Evolutionary conservation across 2,113 vertebrate genomes (phyloP), one percentile per base, ranked within the genome.

Genomic region (Struthidea cinerea): DNA sequence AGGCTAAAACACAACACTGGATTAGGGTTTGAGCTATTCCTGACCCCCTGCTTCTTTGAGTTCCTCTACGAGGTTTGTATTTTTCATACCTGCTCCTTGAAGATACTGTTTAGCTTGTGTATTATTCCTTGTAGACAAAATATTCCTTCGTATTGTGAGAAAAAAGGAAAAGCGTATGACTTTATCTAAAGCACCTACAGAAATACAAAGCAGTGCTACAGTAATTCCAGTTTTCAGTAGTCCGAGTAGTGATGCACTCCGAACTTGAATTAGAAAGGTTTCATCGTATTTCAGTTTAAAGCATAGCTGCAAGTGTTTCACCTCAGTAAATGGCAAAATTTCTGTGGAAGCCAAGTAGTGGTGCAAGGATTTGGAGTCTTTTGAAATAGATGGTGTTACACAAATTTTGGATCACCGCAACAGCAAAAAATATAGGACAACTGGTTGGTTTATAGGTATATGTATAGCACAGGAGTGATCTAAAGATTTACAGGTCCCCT

Each of bases 11-110:
- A 56, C 23, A 50, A 8, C 35, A 9, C 22, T 33, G 56, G 3
- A 18, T 89, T 84, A 67, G 35, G 77, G 47, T 89, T 86, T 77
- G 87, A 63, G 60, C 46, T 86, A n/a, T 81, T 89, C 35, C 64
- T 67, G 55, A 63, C 42, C 50, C 56, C 35, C 76, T 74, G 80
- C 83, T 95, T 47, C 52, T 93, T 67, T 33, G 32, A 71, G 35
- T 76, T 93, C 76, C 79, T 93, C 52, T 42, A 70, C 21, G 8
- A n/a, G 41, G 27, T 80, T 89, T 81, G 21, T 84, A 37, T 84
- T 90, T 93, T 96, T 90, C 73, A 74, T 92, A 77, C 9, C 4
- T 84, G 53, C 71, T 81, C 33, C 60, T 67, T 74, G 71, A 92
- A 93, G 89, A 46, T 56, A 90, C 52, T 89, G 71, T 92, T 95